A percentile compares a stretch with the other conserved stretches of the same genome.
phyloP scores from a whole-genome alignment of 2,113 vertebrate species.

The Crocuta crocuta region DNA sequence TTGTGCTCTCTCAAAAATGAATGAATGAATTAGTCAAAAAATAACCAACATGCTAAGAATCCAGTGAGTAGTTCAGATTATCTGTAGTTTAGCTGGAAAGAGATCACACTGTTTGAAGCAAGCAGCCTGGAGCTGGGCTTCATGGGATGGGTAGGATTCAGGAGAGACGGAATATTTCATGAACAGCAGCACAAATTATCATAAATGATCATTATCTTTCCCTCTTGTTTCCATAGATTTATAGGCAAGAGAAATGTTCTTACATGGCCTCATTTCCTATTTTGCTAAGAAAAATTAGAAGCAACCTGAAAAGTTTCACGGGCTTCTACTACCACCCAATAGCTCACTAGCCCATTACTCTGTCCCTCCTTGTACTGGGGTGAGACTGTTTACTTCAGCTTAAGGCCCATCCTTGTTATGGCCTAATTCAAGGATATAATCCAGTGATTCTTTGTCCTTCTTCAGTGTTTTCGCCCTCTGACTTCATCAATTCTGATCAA shows the following conservation, averaged over 20 bases:
- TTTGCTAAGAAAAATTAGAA: slow-evolving; percentile 39
- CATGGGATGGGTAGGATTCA: background rate
- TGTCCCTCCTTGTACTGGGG: background rate
- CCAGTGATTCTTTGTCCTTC: background rate
- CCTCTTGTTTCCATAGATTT: slow-evolving; percentile 16
- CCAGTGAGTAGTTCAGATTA: background rate
- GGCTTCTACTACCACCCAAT: background rate
- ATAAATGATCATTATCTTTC: background rate
- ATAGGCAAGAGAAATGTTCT: background rate
- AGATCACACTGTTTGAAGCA: background rate
- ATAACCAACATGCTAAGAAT: background rate
- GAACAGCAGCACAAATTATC: background rate
- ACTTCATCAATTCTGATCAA: background rate
- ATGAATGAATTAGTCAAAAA: no score
- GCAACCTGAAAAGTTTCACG: background rate
- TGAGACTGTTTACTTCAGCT: background rate
- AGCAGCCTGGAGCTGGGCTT: background rate
- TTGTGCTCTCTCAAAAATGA: no score
- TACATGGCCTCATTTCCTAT: background rate
- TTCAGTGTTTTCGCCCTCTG: background rate
- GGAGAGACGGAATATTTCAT: background rate
- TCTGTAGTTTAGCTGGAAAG: background rate
- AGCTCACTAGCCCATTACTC: background rate
- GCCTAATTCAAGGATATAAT: background rate
- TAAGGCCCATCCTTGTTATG: background rate